Percentiles rank a stretch among this genome's conserved stretches.
Conservation (phyloP, 2,888 invertebrate genomes). For the Dioctria rufipes region DNA sequence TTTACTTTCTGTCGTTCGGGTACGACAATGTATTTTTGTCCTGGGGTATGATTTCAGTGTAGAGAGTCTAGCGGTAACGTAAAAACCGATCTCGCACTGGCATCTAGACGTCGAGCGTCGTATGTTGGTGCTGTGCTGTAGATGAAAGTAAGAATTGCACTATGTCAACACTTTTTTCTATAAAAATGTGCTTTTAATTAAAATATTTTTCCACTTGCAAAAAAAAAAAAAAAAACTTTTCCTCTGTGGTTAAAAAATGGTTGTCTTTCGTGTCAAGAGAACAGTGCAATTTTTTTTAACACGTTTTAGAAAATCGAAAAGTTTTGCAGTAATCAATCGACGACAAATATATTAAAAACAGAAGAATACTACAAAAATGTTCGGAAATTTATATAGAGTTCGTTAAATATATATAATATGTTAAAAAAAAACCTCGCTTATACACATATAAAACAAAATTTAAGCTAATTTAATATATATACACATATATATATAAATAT, state of each 20-base stretch:
- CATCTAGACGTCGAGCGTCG: constrained; percentile 54
- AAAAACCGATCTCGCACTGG: constrained; percentile 56
- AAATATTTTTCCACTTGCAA: neutral
- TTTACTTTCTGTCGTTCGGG: constrained; percentile 12
- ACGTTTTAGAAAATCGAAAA: no score
- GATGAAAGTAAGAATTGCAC: constrained; percentile 53
- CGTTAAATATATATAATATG: no score
- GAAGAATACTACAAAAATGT: no score
- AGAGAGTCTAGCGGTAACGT: constrained; percentile 54
- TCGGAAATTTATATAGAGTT: no score
- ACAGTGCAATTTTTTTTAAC: neutral
- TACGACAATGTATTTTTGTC: constrained; percentile 17
- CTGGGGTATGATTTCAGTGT: constrained; percentile 53
- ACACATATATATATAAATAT: no score
- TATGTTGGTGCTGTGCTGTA: constrained; percentile 56
- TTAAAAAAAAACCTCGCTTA: no score
- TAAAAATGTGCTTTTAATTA: neutral
- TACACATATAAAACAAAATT: no score
- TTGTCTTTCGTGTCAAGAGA: neutral
- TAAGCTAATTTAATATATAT: no score
- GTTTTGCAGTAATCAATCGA: no score
- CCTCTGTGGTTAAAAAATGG: neutral
- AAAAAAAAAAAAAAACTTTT: no score
- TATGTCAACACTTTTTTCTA: constrained; percentile 28
- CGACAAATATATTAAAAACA: no score